Evolutionary conservation across 92 coral and sea anemone species (phyloP).

Genomic region (Phenganax stokvisi): DNA sequence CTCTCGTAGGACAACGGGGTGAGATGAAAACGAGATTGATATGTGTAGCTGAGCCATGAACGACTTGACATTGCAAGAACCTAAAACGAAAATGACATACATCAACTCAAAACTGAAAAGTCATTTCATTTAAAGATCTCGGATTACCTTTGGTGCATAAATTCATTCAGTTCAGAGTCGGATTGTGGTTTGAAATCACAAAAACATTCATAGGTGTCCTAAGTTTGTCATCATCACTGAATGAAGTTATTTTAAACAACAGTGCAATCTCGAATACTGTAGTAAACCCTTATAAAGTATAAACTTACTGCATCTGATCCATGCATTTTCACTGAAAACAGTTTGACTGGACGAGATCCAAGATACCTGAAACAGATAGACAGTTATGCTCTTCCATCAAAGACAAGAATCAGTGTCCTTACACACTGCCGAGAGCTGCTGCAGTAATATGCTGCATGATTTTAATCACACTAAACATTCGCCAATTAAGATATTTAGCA

Average conservation of each 20-base stretch:
- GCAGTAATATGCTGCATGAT: too few species aligned
- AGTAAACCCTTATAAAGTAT: not conserved
- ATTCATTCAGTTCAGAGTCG: conserved; percentile 10
- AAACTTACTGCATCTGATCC: conserved; percentile 90
- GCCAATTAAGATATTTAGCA: too few species aligned
- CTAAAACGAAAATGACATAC: conserved; percentile 37
- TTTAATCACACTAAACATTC: too few species aligned
- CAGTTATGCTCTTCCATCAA: not conserved
- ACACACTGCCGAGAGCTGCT: too few species aligned
- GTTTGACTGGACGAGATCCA: conserved; percentile 93
- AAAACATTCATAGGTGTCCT: conserved; percentile 5
- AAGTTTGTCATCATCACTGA: conserved; percentile 24
- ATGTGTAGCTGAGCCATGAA: conserved; percentile 93
- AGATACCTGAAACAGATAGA: conserved; percentile 56
- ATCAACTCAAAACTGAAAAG: not conserved
- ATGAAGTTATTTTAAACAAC: not conserved
- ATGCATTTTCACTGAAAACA: conserved; percentile 92
- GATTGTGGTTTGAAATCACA: conserved; percentile 17
- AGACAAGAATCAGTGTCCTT: not conserved
- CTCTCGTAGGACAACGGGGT: conserved; percentile 96
- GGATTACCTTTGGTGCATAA: not conserved
- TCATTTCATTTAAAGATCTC: not conserved
- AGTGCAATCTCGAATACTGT: not conserved
- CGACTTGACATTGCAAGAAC: conserved; percentile 99
- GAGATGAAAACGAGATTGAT: conserved; percentile 90